Evolutionary conservation across 2,797 vertebrate species (phyloP).

Genomic region (Florisuga fusca): DNA sequence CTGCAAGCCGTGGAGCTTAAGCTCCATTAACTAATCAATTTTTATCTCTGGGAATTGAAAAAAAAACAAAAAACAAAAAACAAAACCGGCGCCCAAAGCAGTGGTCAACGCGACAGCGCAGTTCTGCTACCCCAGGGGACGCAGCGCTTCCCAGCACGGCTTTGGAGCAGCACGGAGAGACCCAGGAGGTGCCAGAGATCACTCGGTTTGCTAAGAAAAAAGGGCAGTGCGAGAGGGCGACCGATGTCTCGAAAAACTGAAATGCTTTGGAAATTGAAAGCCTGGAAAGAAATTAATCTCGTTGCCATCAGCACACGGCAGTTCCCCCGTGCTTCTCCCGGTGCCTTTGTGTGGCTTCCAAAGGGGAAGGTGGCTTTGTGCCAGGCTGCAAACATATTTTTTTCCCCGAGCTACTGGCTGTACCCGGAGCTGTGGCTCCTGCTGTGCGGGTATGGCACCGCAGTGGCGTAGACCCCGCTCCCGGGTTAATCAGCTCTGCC

Average conservation of each 20-base stretch:
- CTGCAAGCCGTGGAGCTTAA: constrained; percentile 32
- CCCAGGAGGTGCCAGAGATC: background rate
- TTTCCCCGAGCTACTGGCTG: background rate
- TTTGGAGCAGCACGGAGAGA: background rate
- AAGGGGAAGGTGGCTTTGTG: background rate
- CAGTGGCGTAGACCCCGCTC: background rate
- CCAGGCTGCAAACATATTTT: background rate
- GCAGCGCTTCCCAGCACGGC: background rate
- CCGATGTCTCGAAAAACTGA: background rate
- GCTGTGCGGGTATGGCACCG: background rate
- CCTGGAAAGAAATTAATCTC: background rate
- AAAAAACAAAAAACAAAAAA: background rate
- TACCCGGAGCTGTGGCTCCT: background rate
- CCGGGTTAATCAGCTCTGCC: constrained; percentile 32
- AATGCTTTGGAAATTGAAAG: background rate
- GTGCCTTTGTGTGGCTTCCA: background rate
- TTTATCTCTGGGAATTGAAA: constrained; percentile 19
- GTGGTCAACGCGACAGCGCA: background rate
- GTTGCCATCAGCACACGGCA: background rate
- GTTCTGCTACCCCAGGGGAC: background rate
- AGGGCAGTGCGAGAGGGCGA: background rate
- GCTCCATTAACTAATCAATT: constrained; percentile 39
- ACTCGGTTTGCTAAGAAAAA: background rate
- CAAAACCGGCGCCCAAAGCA: background rate
- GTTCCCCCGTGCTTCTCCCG: background rate